A percentile compares a stretch with the other conserved stretches of the same genome.
Conservation (phyloP, 2,888 invertebrate species). For the Heliconius aoede region DNA sequence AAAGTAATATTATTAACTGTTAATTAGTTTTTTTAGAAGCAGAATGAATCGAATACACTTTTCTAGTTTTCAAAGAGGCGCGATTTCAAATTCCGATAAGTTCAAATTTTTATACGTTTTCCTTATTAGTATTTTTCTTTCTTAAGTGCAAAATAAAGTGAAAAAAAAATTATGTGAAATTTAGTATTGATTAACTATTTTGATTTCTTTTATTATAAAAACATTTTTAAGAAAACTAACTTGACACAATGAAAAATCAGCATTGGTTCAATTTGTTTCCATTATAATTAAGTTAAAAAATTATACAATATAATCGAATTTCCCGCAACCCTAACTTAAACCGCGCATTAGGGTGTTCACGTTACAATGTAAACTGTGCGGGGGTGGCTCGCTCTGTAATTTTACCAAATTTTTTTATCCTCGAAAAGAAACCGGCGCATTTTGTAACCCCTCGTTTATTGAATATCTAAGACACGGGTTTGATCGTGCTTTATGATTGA, state of each 20-base stretch:
- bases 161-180: too few species aligned
- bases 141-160: too few species aligned
- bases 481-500: conserved; percentile 64
- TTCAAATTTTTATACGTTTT: too few species aligned
- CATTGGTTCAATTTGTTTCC: background rate
- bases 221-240: background rate
- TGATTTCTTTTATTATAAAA: background rate
- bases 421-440: conserved; percentile 59
- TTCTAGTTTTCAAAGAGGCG: too few species aligned
- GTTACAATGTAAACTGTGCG: conserved; percentile 79
- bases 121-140: too few species aligned
- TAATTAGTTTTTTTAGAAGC: too few species aligned
- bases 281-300: conserved; percentile 13
- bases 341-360: conserved; percentile 80
- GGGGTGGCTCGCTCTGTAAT: conserved; percentile 81
- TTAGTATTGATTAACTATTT: too few species aligned
- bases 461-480: conserved; percentile 63
- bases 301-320: conserved; percentile 15
- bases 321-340: conserved; percentile 71
- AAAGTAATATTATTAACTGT: too few species aligned
- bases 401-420: conserved; percentile 79
- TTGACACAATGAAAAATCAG: background rate
- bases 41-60: background rate
- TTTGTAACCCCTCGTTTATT: conserved; percentile 62
- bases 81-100: too few species aligned